Base-by-base conservation (phyloP, 2,888 invertebrate species). In the Pristionchus arcanus region DNA sequence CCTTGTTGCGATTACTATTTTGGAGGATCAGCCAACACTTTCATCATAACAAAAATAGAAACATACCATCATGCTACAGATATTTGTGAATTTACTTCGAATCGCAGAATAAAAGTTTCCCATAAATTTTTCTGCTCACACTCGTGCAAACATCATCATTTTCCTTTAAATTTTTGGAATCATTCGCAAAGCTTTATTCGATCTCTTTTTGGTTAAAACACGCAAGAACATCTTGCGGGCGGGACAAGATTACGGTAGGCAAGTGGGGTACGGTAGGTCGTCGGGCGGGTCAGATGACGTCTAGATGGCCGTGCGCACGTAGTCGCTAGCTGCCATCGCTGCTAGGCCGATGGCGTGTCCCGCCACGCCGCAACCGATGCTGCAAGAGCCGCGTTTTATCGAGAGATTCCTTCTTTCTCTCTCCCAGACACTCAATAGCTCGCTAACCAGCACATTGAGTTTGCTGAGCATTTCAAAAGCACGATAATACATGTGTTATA, bases 351-450 rank as follows among this genome's bases (percentile, higher is more conserved):
- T 11, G 74, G 55, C 74, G 74, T 88, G 87, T 11, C 42, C 74
- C 9, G 25, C 25, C 87, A 88, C 53, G 37, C 87, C 87, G 55
- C 53, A 13, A 16, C 21, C 55, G 87, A 88, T 88, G 55, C 87
- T 88, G 87, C 16, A 88, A 31, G 25, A 42, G 37, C 42, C n/a
- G n/a, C n/a, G n/a, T n/a, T n/a, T n/a, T n/a, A n/a, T n/a, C n/a
- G n/a, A 71, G 7, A 37, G 4, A 34, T 37, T 11, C 16, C 34
- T 5, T 15, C 42, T n/a, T n/a, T n/a, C n/a, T n/a, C n/a, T n/a
- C n/a, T n/a, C n/a, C n/a, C n/a, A n/a, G n/a, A n/a, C n/a, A n/a
- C n/a, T n/a, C n/a, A n/a, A n/a, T n/a, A n/a, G n/a, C n/a, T n/a
- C n/a, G n/a, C n/a, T n/a, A n/a, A n/a, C n/a, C n/a, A n/a, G n/a